Conservation (phyloP, 2,113 vertebrate species). For the Apteryx owenii region DNA sequence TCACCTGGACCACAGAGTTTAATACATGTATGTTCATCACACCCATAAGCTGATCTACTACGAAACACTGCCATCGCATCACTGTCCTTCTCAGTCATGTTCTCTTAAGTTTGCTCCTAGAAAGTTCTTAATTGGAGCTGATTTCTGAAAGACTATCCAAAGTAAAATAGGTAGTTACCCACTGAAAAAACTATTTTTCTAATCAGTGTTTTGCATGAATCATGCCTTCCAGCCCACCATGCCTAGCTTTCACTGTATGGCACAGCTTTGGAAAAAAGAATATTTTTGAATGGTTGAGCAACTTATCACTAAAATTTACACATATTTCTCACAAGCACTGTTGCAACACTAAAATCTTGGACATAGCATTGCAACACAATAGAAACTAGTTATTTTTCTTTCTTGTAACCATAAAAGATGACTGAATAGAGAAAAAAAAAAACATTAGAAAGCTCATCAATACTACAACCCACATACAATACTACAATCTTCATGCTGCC, state of each 20-base stretch:
- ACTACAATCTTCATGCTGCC: not conserved
- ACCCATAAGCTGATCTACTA: not conserved
- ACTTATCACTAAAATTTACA: not conserved
- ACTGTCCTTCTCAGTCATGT: not conserved
- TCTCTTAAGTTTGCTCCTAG: not conserved
- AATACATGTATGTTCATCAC: fast-evolving
- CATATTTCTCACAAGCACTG: not conserved
- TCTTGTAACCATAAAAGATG: not conserved
- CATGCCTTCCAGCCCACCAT: not conserved
- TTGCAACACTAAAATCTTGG: not conserved
- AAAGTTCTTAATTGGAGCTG: not conserved
- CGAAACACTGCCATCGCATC: not conserved
- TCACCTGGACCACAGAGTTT: not conserved
- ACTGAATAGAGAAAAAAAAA: not conserved
- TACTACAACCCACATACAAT: not conserved
- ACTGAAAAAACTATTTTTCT: not conserved
- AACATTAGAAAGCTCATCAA: fast-evolving
- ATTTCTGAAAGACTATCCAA: not conserved
- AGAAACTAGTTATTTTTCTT: not conserved
- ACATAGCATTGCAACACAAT: not conserved
- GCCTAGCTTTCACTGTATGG: not conserved
- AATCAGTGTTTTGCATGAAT: not conserved
- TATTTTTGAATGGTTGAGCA: not conserved
- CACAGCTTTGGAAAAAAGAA: not conserved
- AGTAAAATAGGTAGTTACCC: not conserved